Evolutionary conservation across 2,888 invertebrate genomes (phyloP).

Genomic region (Ethmia dodecea): DNA sequence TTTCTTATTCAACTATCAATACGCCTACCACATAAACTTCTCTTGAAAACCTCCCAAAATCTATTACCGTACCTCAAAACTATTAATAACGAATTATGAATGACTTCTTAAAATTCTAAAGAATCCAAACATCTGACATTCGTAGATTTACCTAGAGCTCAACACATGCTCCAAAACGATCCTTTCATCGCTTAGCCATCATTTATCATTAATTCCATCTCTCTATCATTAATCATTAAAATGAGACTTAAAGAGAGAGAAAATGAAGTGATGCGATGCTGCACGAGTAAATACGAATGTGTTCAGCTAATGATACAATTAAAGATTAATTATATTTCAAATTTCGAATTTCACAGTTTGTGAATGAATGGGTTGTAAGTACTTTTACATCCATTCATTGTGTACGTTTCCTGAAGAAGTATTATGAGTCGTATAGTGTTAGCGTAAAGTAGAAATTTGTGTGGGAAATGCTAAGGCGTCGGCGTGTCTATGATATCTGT

Average conservation of each 20-base stretch:
- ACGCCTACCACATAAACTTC: no score
- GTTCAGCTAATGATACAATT: slow-evolving; percentile 66
- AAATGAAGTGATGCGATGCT: slow-evolving; percentile 66
- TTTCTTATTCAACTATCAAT: no score
- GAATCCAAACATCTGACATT: slow-evolving; percentile 58
- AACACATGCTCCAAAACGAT: slow-evolving; percentile 55
- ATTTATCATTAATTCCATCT: slow-evolving; percentile 60
- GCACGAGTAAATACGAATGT: slow-evolving; percentile 60
- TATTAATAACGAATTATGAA: slow-evolving; percentile 66
- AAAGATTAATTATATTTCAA: slow-evolving; percentile 63
- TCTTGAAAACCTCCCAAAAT: no score
- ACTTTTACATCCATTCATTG: background rate
- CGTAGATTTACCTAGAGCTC: slow-evolving; percentile 21
- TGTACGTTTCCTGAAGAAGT: background rate
- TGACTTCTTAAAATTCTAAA: slow-evolving; percentile 65
- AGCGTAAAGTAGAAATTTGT: slow-evolving; percentile 26
- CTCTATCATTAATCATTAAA: slow-evolving; percentile 64
- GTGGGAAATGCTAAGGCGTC: slow-evolving; percentile 34
- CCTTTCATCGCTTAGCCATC: slow-evolving; percentile 62
- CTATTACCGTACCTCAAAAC: slow-evolving; percentile 44
- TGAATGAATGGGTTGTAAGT: slow-evolving; percentile 43
- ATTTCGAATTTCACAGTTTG: slow-evolving; percentile 46
- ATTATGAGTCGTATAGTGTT: no score
- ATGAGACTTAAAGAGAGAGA: slow-evolving; percentile 76
- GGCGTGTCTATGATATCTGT: slow-evolving; percentile 40